phyloP scores from a whole-genome alignment of 2,113 vertebrate genomes.

The Amblyornis subalaris region DNA sequence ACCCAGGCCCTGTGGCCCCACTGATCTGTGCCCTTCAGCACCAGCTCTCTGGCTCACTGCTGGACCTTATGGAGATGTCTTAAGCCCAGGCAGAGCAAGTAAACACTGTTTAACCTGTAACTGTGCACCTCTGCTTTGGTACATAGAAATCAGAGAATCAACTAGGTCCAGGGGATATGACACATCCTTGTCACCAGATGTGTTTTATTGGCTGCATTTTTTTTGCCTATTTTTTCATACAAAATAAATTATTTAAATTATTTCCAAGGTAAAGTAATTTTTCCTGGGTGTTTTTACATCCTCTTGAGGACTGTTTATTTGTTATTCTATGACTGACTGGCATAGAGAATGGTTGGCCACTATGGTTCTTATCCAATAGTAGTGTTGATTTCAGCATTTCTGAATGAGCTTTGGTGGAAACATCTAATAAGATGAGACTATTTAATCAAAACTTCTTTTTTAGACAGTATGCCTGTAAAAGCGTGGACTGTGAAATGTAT shows the following conservation, averaged over 20 bases:
- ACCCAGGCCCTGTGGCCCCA: too few species aligned
- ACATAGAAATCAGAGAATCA: not conserved
- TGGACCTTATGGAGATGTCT: not conserved
- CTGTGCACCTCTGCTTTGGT: not conserved
- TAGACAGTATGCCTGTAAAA: not conserved
- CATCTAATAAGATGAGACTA: not conserved
- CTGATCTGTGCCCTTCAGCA: not conserved
- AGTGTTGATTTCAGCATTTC: slow-evolving; percentile 9
- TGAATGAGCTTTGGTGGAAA: slow-evolving; percentile 42
- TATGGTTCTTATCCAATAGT: not conserved
- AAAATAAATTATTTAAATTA: slow-evolving; percentile 78
- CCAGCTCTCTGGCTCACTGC: not conserved
- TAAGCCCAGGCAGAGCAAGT: not conserved
- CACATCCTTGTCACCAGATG: not conserved
- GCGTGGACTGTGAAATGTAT: not conserved
- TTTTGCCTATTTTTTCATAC: slow-evolving; percentile 39
- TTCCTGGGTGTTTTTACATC: slow-evolving; percentile 59
- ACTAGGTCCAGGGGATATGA: not conserved
- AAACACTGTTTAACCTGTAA: not conserved
- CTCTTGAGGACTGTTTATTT: slow-evolving; percentile 22
- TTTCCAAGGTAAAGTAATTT: slow-evolving; percentile 64
- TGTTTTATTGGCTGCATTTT: not conserved
- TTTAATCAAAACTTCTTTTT: slow-evolving; percentile 33
- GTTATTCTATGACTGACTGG: slow-evolving; percentile 11
- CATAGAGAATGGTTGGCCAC: not conserved